Evolutionary conservation across 2,888 invertebrate genomes (phyloP).

Genomic region (Brachylomia viminalis): DNA sequence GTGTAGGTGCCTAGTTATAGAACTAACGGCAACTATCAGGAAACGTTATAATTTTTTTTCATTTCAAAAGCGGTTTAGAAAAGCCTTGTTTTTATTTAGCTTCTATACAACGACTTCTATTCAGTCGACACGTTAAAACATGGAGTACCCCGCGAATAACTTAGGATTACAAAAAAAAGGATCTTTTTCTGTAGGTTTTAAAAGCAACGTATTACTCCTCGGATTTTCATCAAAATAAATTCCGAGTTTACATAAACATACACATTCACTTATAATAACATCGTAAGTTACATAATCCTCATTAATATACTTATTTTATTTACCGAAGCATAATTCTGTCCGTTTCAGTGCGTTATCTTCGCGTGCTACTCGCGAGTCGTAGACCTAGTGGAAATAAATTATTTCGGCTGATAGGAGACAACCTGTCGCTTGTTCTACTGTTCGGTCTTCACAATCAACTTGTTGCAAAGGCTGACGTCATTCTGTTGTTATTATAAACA

Average conservation of each 20-base stretch:
- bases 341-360: conserved; percentile 31
- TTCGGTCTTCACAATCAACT: conserved; percentile 46
- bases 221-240: background rate
- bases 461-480: conserved; percentile 55
- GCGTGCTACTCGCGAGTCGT: conserved; percentile 1
- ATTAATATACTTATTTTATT: conserved; percentile 2
- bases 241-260: background rate
- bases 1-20: background rate
- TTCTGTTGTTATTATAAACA: conserved; percentile 21
- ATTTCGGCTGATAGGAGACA: conserved; percentile 40
- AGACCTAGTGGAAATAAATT: conserved; percentile 37
- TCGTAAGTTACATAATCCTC: background rate
- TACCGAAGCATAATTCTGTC: background rate
- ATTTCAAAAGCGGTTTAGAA: conserved; percentile 3
- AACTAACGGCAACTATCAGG: conserved; percentile 11
- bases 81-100: background rate
- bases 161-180: no score
- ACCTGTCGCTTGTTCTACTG: conserved; percentile 43
- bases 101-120: background rate
- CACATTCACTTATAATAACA: background rate
- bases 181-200: no score
- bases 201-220: background rate
- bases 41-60: conserved; percentile 4
- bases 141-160: no score
- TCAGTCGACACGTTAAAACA: background rate